phyloP scores from a whole-genome alignment of 1,140 invertebrate genomes.

The Psix sp. region DNA sequence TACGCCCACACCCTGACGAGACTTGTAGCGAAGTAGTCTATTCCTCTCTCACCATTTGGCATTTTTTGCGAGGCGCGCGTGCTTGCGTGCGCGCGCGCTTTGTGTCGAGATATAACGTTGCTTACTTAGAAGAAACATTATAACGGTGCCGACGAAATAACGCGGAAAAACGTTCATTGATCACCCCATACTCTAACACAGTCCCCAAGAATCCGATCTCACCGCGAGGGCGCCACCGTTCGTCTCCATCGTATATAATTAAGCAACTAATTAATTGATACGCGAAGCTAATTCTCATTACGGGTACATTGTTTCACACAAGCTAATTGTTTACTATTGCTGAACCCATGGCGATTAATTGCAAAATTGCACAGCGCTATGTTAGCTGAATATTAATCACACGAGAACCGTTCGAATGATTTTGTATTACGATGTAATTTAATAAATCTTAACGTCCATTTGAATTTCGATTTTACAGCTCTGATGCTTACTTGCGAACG shows the following conservation, averaged over 20 bases:
- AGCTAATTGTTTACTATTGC: slow-evolving; percentile 29
- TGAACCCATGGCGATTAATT: slow-evolving; percentile 17
- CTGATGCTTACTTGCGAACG: too few relatives aligned
- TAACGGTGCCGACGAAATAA: slow-evolving; percentile 55
- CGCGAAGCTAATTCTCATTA: slow-evolving; percentile 35
- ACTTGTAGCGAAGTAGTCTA: slow-evolving; percentile 56
- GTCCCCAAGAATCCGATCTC: slow-evolving; percentile 18
- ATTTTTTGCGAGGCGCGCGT: slow-evolving; percentile 35
- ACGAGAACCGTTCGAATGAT: slow-evolving; percentile 8
- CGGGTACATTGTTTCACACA: slow-evolving; percentile 23
- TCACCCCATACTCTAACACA: slow-evolving; percentile 44
- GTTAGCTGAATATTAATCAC: slow-evolving; percentile 15
- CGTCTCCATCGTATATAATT: slow-evolving; percentile 4
- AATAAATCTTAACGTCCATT: too few relatives aligned
- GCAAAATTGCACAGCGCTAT: slow-evolving; percentile 20
- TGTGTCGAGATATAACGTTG: slow-evolving; percentile 18
- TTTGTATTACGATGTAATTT: too few relatives aligned
- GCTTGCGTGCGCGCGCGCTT: slow-evolving; percentile 22
- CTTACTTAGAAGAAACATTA: slow-evolving; percentile 20
- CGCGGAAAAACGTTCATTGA: slow-evolving; percentile 56
- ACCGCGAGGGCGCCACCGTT: slow-evolving; percentile 32
- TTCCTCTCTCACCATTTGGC: slow-evolving; percentile 49
- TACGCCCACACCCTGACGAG: slow-evolving; percentile 68
- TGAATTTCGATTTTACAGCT: too few relatives aligned
- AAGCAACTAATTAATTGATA: slow-evolving; percentile 38